Percentiles rank a stretch among this genome's conserved stretches.
Evolutionary conservation across 1,140 invertebrate genomes (phyloP).

Genomic region (Cephus cinctus): DNA sequence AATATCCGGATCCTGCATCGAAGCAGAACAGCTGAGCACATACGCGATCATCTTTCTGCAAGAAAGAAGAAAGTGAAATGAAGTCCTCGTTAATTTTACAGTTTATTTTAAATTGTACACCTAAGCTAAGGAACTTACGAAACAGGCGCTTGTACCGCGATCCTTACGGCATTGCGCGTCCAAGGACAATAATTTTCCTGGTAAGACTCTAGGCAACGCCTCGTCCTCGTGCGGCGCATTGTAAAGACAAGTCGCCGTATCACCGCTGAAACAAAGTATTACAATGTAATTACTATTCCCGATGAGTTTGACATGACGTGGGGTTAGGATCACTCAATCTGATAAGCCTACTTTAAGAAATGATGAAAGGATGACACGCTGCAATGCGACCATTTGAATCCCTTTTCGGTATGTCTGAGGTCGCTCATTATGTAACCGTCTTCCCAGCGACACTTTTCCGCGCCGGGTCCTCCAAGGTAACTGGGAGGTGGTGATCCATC

Average conservation of each 20-base stretch:
- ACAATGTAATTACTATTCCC: too few relatives aligned
- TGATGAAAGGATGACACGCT: constrained; percentile 94
- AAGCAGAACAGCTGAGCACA: constrained; percentile 95
- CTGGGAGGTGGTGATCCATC: constrained; percentile 93
- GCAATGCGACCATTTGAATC: constrained; percentile 92
- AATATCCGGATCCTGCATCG: constrained; percentile 90
- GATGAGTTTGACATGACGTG: too few relatives aligned
- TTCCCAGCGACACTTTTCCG: constrained; percentile 92
- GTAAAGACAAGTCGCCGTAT: constrained; percentile 90
- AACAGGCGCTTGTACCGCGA: constrained; percentile 87
- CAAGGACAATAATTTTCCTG: constrained; percentile 83
- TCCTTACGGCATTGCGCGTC: constrained; percentile 93
- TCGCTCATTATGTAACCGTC: constrained; percentile 97
- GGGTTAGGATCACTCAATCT: too few relatives aligned
- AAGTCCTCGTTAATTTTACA: background rate
- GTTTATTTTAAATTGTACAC: constrained; percentile 7
- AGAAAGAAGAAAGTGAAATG: constrained; percentile 23
- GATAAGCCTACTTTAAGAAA: constrained; percentile 84
- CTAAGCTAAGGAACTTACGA: constrained; percentile 61
- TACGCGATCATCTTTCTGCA: constrained; percentile 88
- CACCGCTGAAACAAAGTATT: constrained; percentile 70
- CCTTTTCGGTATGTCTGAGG: constrained; percentile 89
- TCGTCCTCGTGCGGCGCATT: constrained; percentile 94
- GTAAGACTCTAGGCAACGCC: constrained; percentile 81
- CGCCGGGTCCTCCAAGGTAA: constrained; percentile 92